Evolutionary conservation across 2,113 vertebrate genomes (phyloP).

Genomic region (Melanocharis versteri): DNA sequence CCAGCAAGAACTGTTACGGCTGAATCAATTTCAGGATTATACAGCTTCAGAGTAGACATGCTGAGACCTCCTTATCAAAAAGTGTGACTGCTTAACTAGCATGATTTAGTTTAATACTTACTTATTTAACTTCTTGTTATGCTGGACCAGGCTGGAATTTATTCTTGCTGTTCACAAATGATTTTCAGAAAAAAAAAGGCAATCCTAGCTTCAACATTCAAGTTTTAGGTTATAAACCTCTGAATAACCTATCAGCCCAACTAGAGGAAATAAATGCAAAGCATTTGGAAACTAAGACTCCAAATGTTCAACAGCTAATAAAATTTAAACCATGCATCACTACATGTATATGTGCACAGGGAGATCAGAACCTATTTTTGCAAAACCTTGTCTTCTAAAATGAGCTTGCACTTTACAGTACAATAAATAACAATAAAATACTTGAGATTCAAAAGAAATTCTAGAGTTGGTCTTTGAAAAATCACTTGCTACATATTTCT

Average conservation of each 20-base stretch:
- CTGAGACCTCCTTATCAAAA: not conserved
- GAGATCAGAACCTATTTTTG: not conserved
- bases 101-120: not conserved
- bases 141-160: not conserved
- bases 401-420: not conserved
- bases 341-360: accelerated
- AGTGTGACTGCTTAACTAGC: not conserved
- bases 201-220: not conserved
- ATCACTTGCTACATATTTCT: not conserved
- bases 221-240: not conserved
- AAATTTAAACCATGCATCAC: not conserved
- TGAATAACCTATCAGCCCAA: not conserved
- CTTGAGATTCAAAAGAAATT: not conserved
- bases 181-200: not conserved
- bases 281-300: not conserved
- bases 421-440: not conserved
- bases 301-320: not conserved
- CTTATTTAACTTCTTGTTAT: not conserved
- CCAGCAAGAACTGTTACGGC: not conserved
- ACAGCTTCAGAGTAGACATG: not conserved
- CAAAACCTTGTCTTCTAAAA: not conserved
- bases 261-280: not conserved
- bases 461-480: not conserved
- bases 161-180: not conserved
- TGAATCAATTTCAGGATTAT: not conserved